Conservation (phyloP, 2,888 invertebrate genomes). For the Phengaris alcon region DNA sequence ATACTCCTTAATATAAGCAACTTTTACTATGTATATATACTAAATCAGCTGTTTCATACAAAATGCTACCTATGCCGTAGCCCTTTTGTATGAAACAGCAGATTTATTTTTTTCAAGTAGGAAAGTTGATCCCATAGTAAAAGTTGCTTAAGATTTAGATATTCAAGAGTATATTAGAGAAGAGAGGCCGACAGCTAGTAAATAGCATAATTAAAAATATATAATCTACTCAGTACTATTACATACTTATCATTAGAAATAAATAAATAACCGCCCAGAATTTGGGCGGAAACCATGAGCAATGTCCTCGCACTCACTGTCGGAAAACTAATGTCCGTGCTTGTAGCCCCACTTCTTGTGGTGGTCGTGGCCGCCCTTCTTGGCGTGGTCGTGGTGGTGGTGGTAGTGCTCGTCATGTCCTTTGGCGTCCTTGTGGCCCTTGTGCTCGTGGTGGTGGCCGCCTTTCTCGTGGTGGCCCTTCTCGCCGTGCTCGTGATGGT, state of each 20-base stretch:
- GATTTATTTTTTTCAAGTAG: too few relatives aligned
- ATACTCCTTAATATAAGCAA: too few relatives aligned
- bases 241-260: conserved; percentile 36
- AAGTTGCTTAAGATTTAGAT: too few relatives aligned
- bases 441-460: conserved; percentile 87
- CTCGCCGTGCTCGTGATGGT: conserved; percentile 88
- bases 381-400: conserved; percentile 86
- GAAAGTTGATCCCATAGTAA: too few relatives aligned
- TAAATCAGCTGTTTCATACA: too few relatives aligned
- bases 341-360: conserved; percentile 88
- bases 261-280: conserved; percentile 42
- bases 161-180: too few relatives aligned
- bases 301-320: conserved; percentile 29
- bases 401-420: conserved; percentile 88
- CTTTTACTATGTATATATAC: too few relatives aligned
- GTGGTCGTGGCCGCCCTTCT: conserved; percentile 89
- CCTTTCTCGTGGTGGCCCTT: conserved; percentile 90
- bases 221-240: conserved; percentile 30
- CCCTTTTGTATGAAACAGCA: too few relatives aligned
- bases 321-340: conserved; percentile 63
- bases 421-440: conserved; percentile 87
- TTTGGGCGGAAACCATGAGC: conserved; percentile 32
- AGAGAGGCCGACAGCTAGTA: not conserved
- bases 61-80: too few relatives aligned
- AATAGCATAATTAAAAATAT: conserved; percentile 12